Percentiles rank a stretch among this genome's conserved stretches.
Conservation (phyloP, 2,888 invertebrate species). For the Gisinianus flammeolus region DNA sequence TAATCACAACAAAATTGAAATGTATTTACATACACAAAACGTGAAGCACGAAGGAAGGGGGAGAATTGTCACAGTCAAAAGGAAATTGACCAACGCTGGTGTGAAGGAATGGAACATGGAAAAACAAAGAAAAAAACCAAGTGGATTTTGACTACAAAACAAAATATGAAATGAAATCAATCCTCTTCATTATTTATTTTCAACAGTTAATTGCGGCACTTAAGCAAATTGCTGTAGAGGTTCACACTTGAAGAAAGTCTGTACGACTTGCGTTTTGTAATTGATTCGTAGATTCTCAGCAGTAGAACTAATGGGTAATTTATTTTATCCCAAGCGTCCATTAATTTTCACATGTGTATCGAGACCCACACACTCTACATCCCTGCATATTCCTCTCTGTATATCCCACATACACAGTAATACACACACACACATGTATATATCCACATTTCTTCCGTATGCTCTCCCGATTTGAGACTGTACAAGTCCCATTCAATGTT, state of each 20-base stretch:
- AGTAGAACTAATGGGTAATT: constrained; percentile 47
- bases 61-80: no score
- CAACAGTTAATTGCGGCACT: constrained; percentile 14
- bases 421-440: not conserved
- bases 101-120: no score
- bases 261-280: constrained; percentile 33
- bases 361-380: not conserved
- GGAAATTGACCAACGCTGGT: no score
- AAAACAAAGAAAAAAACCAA: no score
- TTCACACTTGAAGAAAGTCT: constrained; percentile 20
- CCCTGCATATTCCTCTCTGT: not conserved
- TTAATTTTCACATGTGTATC: constrained; percentile 44
- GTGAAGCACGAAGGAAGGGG: not conserved
- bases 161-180: not conserved
- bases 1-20: no score
- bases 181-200: constrained; percentile 8
- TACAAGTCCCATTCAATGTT: not conserved
- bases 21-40: not conserved
- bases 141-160: no score
- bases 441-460: not conserved
- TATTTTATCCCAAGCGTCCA: constrained; percentile 42
- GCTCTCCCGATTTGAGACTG: not conserved
- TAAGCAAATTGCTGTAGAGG: constrained; percentile 18
- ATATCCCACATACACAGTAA: not conserved
- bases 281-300: constrained; percentile 45